Evolutionary conservation across 2,797 vertebrate genomes (phyloP), one percentile per base, ranked within the genome.

Genomic region (Crossoptilon crossoptilon): DNA sequence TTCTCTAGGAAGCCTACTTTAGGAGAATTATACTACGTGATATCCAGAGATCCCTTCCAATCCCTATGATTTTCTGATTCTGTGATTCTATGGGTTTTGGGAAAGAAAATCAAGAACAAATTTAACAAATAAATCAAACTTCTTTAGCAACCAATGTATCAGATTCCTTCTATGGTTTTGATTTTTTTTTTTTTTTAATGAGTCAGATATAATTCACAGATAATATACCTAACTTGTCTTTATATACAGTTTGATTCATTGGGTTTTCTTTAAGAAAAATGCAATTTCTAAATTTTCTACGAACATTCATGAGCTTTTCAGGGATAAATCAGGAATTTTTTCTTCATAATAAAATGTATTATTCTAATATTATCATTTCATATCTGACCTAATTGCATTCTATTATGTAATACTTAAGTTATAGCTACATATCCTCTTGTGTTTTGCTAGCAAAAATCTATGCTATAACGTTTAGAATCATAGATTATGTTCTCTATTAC

Each of bases 331-430:
- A 70, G 23, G 8, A 27, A 85, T 63, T 15, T 63, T 95, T 72
- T 83, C 43, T 87, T 92, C 63, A 56, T 2, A 1, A 33, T 66
- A 68, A 24, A 87, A 74, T 59, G 88, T 76, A 75, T 69, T 90
- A 68, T 89, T 95, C 72, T 91, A 80, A 83, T 80, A 92, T 79
- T 81, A 75, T 77, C 63, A 84, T 79, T 92, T 94, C 44, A 74
- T 77, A 77, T 77, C 62, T 87, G 59, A 87, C 70, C 70, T 94
- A 91, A 87, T 91, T 93, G 72, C 89, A 94, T 87, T 92, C 73
- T 24, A 22, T 91, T 10, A 29, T 74, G 44, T 58, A 80, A 29
- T 84, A 41, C 29, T 81, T 75, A 88, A 87, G 13, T 84, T 93
- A 77, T 27, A 84, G 44, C 16, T 51, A 9, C 31, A 55, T 83